These are phyloP conservation scores for Leucoptera coffeella DNA, from an alignment of 2,888 invertebrate species.

Conservation along the genomic window DNA sequence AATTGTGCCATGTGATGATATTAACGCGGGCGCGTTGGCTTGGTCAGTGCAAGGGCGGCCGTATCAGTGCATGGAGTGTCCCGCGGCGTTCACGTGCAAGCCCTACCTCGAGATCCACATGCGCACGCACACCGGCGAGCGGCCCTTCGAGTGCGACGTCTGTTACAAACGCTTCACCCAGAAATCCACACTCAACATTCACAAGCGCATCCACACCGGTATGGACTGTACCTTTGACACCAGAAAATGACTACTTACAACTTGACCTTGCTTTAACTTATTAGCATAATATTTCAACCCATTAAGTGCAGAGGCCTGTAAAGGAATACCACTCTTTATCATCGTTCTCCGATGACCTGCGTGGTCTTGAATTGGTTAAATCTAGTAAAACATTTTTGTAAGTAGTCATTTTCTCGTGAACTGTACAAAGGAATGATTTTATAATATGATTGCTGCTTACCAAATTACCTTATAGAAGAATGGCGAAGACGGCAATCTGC, in stretches of 20 bases:
- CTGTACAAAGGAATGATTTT: too few species aligned
- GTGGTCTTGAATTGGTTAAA: too few species aligned
- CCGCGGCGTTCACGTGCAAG: slow-evolving; percentile 56
- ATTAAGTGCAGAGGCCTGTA: too few species aligned
- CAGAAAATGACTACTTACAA: slow-evolving; percentile 2
- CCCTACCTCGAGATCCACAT: slow-evolving; percentile 59
- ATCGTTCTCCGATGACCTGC: too few species aligned
- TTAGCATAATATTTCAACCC: not conserved
- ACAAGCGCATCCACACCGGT: slow-evolving; percentile 55
- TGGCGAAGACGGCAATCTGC: slow-evolving; percentile 47
- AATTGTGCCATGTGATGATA: slow-evolving; percentile 1
- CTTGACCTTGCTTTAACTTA: not conserved
- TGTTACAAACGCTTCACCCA: slow-evolving; percentile 55
- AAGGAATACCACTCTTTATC: slow-evolving; percentile 10
- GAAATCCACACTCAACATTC: slow-evolving; percentile 55
- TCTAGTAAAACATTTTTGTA: too few species aligned
- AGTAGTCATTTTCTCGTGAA: too few species aligned
- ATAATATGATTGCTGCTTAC: too few species aligned
- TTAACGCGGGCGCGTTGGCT: not conserved
- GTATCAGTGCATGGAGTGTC: slow-evolving; percentile 53
- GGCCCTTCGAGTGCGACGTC: slow-evolving; percentile 52
- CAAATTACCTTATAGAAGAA: too few species aligned
- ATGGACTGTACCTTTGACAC: slow-evolving; percentile 13
- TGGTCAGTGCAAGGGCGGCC: slow-evolving; percentile 46
- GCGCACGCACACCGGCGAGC: slow-evolving; percentile 53